Conservation (phyloP, 2,888 invertebrate genomes). For the Cosmorhoe ocellata region DNA sequence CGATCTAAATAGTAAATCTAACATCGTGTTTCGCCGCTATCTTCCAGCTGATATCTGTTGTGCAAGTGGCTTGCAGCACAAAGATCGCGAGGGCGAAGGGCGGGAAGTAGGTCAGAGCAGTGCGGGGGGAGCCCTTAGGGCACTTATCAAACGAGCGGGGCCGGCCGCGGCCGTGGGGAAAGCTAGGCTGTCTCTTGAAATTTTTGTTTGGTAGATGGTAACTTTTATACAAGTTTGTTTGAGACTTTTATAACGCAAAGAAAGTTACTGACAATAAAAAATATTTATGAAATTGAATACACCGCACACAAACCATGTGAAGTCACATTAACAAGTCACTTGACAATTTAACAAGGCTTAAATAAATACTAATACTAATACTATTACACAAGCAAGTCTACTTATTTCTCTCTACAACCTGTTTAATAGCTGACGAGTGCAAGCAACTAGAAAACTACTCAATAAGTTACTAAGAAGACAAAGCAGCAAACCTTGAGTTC, state of each 20-base stretch:
- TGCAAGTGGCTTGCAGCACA: slow-evolving; percentile 77
- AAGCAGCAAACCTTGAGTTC: slow-evolving; percentile 9
- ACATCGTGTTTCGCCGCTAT: slow-evolving; percentile 58
- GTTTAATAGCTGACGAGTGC: slow-evolving; percentile 10
- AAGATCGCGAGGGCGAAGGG: slow-evolving; percentile 75
- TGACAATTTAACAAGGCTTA: no score
- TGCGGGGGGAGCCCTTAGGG: slow-evolving; percentile 74
- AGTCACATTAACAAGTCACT: no score
- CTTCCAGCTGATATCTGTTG: slow-evolving; percentile 79
- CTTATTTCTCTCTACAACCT: not conserved
- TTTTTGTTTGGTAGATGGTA: slow-evolving; percentile 55
- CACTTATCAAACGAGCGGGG: slow-evolving; percentile 71
- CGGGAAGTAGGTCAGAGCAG: slow-evolving; percentile 63
- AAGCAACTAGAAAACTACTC: slow-evolving; percentile 17
- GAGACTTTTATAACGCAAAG: slow-evolving; percentile 27
- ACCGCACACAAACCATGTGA: no score
- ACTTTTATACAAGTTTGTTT: slow-evolving; percentile 36
- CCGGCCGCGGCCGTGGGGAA: slow-evolving; percentile 66
- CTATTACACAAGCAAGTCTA: not conserved
- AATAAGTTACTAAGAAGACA: slow-evolving; percentile 21
- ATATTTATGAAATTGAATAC: slow-evolving; percentile 1
- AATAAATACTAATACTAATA: no score
- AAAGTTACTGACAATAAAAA: slow-evolving; percentile 31
- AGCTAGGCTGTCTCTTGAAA: slow-evolving; percentile 69
- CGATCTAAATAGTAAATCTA: slow-evolving; percentile 50